These are phyloP conservation scores for Rhopilema esculentum DNA, from an alignment of 30 jellyfish, hydroid and myxozoan species.

Conservation along the genomic window DNA sequence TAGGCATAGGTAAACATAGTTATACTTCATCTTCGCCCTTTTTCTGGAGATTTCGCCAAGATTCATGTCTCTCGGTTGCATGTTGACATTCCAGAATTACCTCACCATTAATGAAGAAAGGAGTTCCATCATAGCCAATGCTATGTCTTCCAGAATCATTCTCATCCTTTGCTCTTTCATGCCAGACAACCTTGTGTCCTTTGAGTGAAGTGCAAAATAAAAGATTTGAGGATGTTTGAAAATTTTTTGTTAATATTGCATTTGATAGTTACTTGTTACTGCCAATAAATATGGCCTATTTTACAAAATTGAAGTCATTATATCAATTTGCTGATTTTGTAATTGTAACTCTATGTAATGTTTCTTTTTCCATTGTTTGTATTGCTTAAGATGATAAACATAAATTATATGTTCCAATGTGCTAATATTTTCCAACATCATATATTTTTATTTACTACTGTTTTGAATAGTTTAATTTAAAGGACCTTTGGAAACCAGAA, in stretches of 20 bases:
- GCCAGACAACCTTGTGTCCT: constrained; percentile 50
- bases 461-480: too few relatives aligned
- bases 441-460: too few relatives aligned
- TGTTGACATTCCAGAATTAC: constrained; percentile 38
- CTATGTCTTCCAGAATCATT: background rate
- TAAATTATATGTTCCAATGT: too few relatives aligned
- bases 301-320: background rate
- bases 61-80: constrained; percentile 29
- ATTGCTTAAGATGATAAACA: too few relatives aligned
- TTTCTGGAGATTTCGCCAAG: constrained; percentile 27
- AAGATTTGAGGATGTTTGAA: background rate
- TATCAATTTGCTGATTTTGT: background rate
- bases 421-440: too few relatives aligned
- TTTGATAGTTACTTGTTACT: background rate
- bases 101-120: constrained; percentile 33
- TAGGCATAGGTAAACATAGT: background rate
- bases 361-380: too few relatives aligned
- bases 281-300: background rate
- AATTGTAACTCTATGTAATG: too few relatives aligned
- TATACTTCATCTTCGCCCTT: constrained; percentile 31
- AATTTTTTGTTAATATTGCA: background rate
- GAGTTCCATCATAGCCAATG: constrained; percentile 19
- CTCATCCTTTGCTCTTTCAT: constrained; percentile 10
- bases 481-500: too few relatives aligned
- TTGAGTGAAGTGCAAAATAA: constrained; percentile 18